phyloP scores from a whole-genome alignment of 2,888 invertebrate genomes.

The Cenopis cana region DNA sequence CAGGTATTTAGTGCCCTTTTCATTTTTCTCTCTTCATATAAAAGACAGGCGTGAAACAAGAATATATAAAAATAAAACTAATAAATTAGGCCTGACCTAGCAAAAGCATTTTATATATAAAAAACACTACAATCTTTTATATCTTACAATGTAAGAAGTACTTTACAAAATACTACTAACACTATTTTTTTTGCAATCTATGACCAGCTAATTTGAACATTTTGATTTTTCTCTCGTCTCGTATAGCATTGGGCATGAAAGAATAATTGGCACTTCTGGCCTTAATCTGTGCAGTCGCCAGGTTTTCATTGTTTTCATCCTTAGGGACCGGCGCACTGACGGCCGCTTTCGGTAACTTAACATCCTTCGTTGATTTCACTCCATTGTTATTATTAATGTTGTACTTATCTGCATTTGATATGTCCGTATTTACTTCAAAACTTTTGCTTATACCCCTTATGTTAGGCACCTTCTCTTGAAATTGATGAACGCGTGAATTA shows the following conservation, averaged over 20 bases:
- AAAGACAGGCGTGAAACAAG: too few species aligned
- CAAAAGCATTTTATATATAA: background rate
- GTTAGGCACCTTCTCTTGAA: conserved; percentile 55
- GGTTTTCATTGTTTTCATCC: conserved; percentile 42
- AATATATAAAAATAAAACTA: background rate
- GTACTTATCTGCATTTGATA: conserved; percentile 56
- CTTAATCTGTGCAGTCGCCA: conserved; percentile 45
- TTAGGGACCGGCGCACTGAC: conserved; percentile 47
- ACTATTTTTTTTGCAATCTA: conserved; percentile 51
- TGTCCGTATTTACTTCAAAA: conserved; percentile 58
- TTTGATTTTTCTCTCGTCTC: conserved; percentile 69
- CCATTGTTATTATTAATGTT: conserved; percentile 60
- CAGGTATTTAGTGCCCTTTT: too few species aligned
- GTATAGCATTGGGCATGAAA: conserved; percentile 56
- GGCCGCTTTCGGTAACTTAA: conserved; percentile 54
- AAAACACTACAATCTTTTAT: conserved; percentile 15
- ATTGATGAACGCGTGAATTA: conserved; percentile 47
- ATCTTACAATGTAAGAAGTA: background rate
- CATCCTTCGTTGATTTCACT: conserved; percentile 62
- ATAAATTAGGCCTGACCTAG: background rate
- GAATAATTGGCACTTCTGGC: conserved; percentile 46
- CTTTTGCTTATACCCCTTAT: conserved; percentile 62
- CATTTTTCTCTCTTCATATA: too few species aligned
- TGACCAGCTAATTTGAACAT: conserved; percentile 77
- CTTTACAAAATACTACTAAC: background rate